These are phyloP conservation scores for Ischnura elegans DNA, from an alignment of 2,888 invertebrate species.

Conservation along the genomic window DNA sequence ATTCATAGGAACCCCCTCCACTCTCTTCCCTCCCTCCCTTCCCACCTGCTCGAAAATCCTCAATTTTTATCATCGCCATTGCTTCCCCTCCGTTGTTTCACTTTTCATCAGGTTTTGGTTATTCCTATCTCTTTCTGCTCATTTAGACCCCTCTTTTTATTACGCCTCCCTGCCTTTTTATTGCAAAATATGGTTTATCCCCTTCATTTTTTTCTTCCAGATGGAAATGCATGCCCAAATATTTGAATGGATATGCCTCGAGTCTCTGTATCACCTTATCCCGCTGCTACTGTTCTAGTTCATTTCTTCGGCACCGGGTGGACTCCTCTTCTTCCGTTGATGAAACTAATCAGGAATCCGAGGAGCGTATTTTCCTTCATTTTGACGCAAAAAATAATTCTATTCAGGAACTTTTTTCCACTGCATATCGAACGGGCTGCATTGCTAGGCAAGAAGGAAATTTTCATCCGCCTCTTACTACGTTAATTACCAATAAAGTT, in stretches of 20 bases:
- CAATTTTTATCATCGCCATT: slow-evolving; percentile 63
- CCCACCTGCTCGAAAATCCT: background rate
- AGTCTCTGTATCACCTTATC: background rate
- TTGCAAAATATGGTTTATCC: slow-evolving; percentile 30
- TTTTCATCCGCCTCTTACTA: too few species aligned
- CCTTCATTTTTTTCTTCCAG: background rate
- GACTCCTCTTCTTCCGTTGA: slow-evolving; percentile 27
- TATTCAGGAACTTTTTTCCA: background rate
- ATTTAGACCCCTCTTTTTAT: slow-evolving; percentile 22
- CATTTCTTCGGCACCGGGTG: background rate
- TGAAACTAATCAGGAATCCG: slow-evolving; percentile 31
- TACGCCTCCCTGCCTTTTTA: slow-evolving; percentile 42
- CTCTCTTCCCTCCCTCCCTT: background rate
- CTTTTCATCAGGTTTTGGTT: slow-evolving; percentile 61
- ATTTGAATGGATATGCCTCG: background rate
- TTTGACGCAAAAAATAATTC: background rate
- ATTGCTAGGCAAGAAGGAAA: too few species aligned
- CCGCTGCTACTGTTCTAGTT: background rate
- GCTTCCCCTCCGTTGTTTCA: slow-evolving; percentile 41
- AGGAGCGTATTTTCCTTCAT: slow-evolving; percentile 20
- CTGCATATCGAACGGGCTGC: slow-evolving; percentile 1
- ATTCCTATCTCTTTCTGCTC: slow-evolving; percentile 57
- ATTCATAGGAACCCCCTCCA: background rate
- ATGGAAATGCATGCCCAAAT: background rate
- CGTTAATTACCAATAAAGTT: too few species aligned